Percentiles rank a stretch among this genome's conserved stretches.
Conservation (phyloP, 1,140 invertebrate genomes). For the Apocrypta bakeri region DNA sequence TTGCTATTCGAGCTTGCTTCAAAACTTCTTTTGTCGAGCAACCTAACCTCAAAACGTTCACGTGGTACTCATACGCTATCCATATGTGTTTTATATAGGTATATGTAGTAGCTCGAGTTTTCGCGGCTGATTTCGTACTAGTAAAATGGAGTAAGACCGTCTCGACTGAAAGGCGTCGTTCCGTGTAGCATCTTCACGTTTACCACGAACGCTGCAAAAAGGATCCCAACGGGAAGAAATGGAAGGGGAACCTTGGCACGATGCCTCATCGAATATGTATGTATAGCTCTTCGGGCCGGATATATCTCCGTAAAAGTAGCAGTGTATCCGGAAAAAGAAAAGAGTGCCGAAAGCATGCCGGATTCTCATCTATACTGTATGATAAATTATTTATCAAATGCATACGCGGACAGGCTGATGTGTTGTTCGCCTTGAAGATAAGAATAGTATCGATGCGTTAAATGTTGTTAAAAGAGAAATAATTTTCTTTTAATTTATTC, state of each 20-base stretch:
- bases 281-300: not conserved
- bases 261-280: constrained; percentile 13
- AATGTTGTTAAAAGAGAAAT: too few relatives aligned
- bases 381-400: not conserved
- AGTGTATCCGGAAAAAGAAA: not conserved
- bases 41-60: not conserved
- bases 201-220: constrained; percentile 27
- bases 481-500: too few relatives aligned
- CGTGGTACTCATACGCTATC: too few relatives aligned
- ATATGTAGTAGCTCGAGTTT: too few relatives aligned
- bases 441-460: not conserved
- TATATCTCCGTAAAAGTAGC: not conserved
- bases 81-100: too few relatives aligned
- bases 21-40: too few relatives aligned
- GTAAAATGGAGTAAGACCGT: not conserved
- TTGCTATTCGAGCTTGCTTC: too few relatives aligned
- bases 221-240: not conserved
- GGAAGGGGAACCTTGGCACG: constrained; percentile 21
- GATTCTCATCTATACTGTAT: not conserved
- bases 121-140: not conserved
- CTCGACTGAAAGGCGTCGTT: not conserved
- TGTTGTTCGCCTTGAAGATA: not conserved
- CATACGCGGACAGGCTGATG: not conserved
- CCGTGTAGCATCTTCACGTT: not conserved
- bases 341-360: not conserved